Percentiles rank a stretch among this genome's conserved stretches.
phyloP scores from a whole-genome alignment of 2,797 vertebrate species.

The Psittacula echo region DNA sequence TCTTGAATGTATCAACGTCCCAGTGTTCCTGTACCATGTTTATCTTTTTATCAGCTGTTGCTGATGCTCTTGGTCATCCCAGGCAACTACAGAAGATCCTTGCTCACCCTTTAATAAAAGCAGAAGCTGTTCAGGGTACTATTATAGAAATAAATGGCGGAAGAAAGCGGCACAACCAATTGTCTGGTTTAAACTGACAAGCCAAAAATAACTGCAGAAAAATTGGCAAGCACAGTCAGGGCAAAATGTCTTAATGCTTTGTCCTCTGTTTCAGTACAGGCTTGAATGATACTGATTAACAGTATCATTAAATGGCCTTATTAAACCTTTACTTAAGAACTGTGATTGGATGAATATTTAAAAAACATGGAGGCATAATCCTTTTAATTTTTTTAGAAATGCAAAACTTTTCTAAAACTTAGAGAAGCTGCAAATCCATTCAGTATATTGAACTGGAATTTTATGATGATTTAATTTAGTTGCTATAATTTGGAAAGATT shows the following conservation, averaged over 20 bases:
- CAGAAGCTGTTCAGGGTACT: neutral
- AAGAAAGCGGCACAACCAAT: neutral
- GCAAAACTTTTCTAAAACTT: neutral
- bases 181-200: neutral
- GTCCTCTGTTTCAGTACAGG: neutral
- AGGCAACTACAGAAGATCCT: neutral
- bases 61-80: neutral
- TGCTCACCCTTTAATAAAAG: neutral
- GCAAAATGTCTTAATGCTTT: neutral
- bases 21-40: neutral
- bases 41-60: fast-evolving
- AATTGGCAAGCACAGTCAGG: neutral
- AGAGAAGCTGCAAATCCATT: neutral
- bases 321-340: neutral
- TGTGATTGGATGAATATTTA: neutral
- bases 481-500: neutral
- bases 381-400: neutral
- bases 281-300: neutral
- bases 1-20: neutral
- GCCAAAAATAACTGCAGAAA: neutral
- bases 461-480: neutral
- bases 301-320: neutral
- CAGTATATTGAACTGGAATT: neutral
- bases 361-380: neutral
- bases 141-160: neutral